Evolutionary conservation across 2,113 vertebrate genomes (phyloP).

Genomic region (Embiotoca jacksoni): DNA sequence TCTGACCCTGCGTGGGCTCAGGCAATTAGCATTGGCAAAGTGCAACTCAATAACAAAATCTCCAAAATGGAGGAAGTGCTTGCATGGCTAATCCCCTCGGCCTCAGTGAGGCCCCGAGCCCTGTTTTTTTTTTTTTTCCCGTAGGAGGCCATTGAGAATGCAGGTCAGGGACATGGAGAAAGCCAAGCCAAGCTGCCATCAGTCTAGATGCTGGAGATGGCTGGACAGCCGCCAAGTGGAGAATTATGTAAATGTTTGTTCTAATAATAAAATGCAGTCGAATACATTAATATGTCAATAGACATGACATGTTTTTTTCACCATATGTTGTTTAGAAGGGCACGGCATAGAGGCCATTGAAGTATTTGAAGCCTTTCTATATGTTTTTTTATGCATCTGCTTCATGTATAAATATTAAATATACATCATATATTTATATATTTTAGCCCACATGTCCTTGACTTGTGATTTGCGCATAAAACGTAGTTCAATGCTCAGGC

Average conservation of each 20-base stretch:
- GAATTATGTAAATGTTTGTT: conserved; percentile 82
- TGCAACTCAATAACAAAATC: conserved; percentile 81
- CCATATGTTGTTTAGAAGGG: conserved; percentile 70
- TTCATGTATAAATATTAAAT: conserved; percentile 16
- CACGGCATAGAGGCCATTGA: conserved; percentile 10
- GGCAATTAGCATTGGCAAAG: conserved; percentile 78
- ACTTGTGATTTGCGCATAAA: background rate
- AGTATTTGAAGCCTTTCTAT: conserved; percentile 28
- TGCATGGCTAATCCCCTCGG: conserved; percentile 66
- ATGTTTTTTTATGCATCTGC: conserved; percentile 17
- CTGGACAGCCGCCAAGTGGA: conserved; percentile 76
- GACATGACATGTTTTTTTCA: conserved; percentile 45
- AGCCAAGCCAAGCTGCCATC: conserved; percentile 72
- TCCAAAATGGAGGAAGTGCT: conserved; percentile 74
- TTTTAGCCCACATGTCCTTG: conserved; percentile 25
- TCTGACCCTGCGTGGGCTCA: conserved; percentile 69
- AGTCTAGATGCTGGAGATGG: conserved; percentile 66
- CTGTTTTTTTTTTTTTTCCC: conserved; percentile 18
- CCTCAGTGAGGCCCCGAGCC: conserved; percentile 17
- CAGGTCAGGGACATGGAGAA: conserved; percentile 66
- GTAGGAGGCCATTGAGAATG: conserved; percentile 70
- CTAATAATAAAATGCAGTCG: conserved; percentile 77
- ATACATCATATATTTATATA: background rate
- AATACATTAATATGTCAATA: conserved; percentile 74
- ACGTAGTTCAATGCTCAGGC: background rate